Evolutionary conservation across 37 sponge, comb jelly and placozoan genomes (phyloP), one percentile per base, ranked within the genome.

Genomic region (Ephydatia muelleri): DNA sequence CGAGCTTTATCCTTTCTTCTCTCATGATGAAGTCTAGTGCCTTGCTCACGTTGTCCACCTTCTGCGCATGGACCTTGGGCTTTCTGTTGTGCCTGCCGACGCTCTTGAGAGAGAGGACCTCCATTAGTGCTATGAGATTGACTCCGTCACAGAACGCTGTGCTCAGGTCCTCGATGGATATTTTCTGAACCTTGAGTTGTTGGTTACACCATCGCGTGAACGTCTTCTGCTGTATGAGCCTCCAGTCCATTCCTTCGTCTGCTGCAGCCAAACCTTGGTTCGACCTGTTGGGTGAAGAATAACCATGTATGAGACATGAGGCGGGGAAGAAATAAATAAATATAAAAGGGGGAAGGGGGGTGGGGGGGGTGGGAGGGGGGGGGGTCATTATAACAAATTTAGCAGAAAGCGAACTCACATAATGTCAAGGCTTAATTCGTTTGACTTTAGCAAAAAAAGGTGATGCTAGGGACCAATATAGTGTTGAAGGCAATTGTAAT

Each of bases 131-230:
- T 13, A 94, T 95, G 5, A 97, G 90, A 22, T 87, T 82, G 36
- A 93, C 49, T 38, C 98, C 98, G 85, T 94, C 95, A 19, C 86
- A 35, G 22, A 97, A 84, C 76, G 92, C 98, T 5, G 43, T 37
- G 16, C 57, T 78, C 27, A 97, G 73, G 39, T 87, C 88, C 13
- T 90, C 86, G 23, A 87, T 79, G 23, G 91, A 36, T 33, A 81
- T 67, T 33, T 80, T 79, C 48, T 89, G 84, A 21, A 86, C 86
- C 68, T 95, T 95, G 32, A 97, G 81, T 72, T 97, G 95, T 81
- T 97, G 93, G 84, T 97, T 97, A 75, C 87, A 87, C 98, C 98
- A 97, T 64, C 96, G 75, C 2, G 98, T 97, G 89, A 97, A 97
- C 47, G 98, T 97, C 83, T 93, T 93, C 81, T 95, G 86, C 84